Percentiles rank a stretch among this genome's conserved stretches.
Evolutionary conservation across 2,113 vertebrate species (phyloP).

Genomic region (Bubalus kerabau): DNA sequence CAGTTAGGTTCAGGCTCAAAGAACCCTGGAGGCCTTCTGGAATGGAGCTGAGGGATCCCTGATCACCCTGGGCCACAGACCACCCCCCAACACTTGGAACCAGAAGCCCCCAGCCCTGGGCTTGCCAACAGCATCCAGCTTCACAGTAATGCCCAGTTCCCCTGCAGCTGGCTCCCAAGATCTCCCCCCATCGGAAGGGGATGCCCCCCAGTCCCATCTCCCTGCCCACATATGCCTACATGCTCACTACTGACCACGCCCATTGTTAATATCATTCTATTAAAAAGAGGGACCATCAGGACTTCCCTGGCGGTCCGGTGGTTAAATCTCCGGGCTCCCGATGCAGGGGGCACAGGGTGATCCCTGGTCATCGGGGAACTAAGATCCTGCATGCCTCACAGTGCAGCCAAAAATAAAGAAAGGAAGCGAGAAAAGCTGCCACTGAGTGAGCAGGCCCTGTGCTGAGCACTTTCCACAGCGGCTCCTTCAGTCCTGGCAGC

Average conservation of each 20-base stretch:
- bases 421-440: not conserved
- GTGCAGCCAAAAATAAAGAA: not conserved
- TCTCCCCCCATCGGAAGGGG: not conserved
- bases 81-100: not conserved
- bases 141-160: not conserved
- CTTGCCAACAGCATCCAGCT: too few species aligned
- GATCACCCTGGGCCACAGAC: not conserved
- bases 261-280: fast-evolving
- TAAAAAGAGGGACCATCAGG: not conserved
- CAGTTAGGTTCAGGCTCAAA: not conserved
- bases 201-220: not conserved
- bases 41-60: not conserved
- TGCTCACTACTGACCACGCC: not conserved
- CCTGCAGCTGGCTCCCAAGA: not conserved
- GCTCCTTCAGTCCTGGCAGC: not conserved
- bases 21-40: not conserved
- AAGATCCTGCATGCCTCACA: not conserved
- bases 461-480: fast-evolving
- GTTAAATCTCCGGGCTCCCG: not conserved
- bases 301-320: not conserved
- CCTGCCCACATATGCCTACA: fast-evolving
- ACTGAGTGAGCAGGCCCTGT: not conserved
- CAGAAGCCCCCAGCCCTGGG: not conserved
- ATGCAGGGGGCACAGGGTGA: not conserved
- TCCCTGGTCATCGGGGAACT: not conserved